phyloP scores from a whole-genome alignment of 2,113 vertebrate species.

The Nestor notabilis region DNA sequence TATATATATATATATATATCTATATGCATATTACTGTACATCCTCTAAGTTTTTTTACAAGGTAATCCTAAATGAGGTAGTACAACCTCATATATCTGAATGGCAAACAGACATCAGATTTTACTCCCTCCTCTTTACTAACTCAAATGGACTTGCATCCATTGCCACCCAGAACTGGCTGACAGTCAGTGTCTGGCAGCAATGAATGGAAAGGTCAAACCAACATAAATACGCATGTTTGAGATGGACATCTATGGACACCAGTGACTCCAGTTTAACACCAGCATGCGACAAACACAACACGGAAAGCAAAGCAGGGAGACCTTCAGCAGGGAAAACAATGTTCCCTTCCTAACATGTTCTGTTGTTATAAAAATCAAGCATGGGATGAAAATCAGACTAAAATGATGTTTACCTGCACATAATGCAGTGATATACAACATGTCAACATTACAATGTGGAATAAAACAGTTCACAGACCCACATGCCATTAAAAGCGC shows the following conservation, averaged over 20 bases:
- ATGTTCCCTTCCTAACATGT: not conserved
- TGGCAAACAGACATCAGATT: not conserved
- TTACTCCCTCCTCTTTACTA: not conserved
- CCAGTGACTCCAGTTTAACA: not conserved
- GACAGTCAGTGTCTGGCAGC: not conserved
- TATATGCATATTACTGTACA: not conserved
- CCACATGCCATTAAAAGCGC: not conserved
- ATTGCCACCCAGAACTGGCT: not conserved
- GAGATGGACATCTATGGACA: not conserved
- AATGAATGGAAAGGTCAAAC: not conserved
- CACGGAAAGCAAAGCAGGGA: not conserved
- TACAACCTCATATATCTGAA: not conserved
- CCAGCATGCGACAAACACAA: not conserved
- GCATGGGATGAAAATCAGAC: not conserved
- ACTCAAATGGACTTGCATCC: not conserved
- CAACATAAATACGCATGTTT: fast-evolving
- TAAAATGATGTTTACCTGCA: fast-evolving
- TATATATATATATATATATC: not conserved
- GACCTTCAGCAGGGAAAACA: not conserved
- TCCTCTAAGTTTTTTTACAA: not conserved
- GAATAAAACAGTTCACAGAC: not conserved
- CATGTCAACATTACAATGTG: fast-evolving
- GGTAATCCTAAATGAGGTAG: not conserved
- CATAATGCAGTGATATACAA: not conserved
- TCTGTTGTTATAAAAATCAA: not conserved